Evolutionary conservation across 2,113 vertebrate species (phyloP).

Genomic region (Rhinopomastus cyanomelas): DNA sequence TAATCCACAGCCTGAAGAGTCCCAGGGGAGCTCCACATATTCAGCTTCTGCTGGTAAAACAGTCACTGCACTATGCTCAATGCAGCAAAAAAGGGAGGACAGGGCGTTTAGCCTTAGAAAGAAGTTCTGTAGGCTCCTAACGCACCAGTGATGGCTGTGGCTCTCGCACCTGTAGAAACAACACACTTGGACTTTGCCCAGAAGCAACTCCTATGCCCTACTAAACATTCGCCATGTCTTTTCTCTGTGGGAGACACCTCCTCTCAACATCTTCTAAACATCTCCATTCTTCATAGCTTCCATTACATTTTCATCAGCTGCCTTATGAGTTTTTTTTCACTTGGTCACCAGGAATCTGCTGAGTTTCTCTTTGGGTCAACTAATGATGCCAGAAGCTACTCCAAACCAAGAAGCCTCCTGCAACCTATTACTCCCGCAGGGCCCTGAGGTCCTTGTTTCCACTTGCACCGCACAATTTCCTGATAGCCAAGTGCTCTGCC

Average conservation of each 20-base stretch:
- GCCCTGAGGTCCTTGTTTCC: not conserved
- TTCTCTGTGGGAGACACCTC: not conserved
- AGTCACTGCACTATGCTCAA: not conserved
- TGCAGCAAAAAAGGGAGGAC: not conserved
- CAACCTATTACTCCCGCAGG: not conserved
- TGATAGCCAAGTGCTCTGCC: not conserved
- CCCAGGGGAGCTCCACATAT: not conserved
- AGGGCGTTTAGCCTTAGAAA: accelerated
- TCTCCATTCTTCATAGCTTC: not conserved
- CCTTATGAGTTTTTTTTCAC: not conserved
- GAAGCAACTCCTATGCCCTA: not conserved
- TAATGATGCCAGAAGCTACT: not conserved
- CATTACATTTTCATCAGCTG: not conserved
- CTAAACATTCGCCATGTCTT: not conserved
- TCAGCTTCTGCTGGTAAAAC: not conserved
- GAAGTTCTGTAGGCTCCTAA: not conserved
- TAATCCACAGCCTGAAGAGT: not conserved
- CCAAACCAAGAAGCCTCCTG: not conserved
- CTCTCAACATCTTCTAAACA: not conserved
- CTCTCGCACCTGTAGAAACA: not conserved
- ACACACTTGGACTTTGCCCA: not conserved
- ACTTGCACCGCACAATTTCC: not conserved
- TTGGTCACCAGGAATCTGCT: not conserved
- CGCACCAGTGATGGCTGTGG: not conserved
- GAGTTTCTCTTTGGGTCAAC: not conserved